These are phyloP conservation scores for Bombyx mori DNA, from an alignment of 1,140 invertebrate genomes.

Conservation along the genomic window ASM3026992v2 NC_085129.1:6778001-6778500, in stretches of 20 bases:
- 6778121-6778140: too few relatives aligned
- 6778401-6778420: conserved; percentile 42
- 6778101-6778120: too few relatives aligned
- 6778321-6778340: conserved; percentile 13
- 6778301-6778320: conserved; percentile 7
- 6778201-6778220: too few relatives aligned
- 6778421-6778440: conserved; percentile 53
- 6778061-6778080: too few relatives aligned
- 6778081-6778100: too few relatives aligned
- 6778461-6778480: conserved; percentile 33
- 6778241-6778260: conserved; percentile 4
- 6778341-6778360: conserved; percentile 21
- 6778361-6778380: conserved; percentile 43
- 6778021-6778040: too few relatives aligned
- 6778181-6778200: too few relatives aligned
- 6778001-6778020: too few relatives aligned
- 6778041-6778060: too few relatives aligned
- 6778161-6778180: too few relatives aligned
- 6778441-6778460: conserved; percentile 45
- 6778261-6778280: conserved; percentile 8
- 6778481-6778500: conserved; percentile 42
- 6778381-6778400: conserved; percentile 34
- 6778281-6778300: conserved; percentile 9
- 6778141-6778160: too few relatives aligned
- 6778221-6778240: background rate